Evolutionary conservation across 1,140 invertebrate species (phyloP), one percentile per base, ranked within the genome.

Genomic region (Trichoplusia ni): DNA sequence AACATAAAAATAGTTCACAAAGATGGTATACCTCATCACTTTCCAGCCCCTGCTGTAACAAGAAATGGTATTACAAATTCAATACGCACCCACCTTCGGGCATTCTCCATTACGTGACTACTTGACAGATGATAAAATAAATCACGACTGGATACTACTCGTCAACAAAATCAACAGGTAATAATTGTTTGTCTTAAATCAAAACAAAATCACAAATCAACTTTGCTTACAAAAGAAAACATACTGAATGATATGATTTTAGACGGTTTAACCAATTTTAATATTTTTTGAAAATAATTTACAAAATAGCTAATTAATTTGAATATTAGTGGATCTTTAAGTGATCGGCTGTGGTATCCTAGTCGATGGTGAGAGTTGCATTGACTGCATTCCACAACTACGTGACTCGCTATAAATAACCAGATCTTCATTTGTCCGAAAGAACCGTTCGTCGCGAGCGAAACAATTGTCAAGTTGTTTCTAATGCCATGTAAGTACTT

Each of bases 31-130:
- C 95, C 95, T 95, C 95, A 92, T 95, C 94, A 93, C 94, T 95
- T 93, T 95, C 94, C 94, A 95, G 94, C 94, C 94, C 94, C 94
- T 95, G 94, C 95, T 95, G 95, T 92, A 93, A 92, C 93, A 93
- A 91, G 91, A 92, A 91, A 91, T 86, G 85, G 77, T 83, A 90
- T 86, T 82, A 90, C 82, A 90, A 81, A 84, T 88, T 90, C 86
- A 89, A 83, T 90, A 90, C 77, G 84, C 86, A 89, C 87, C 87
- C 87, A 88, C 85, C 84, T 84, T 87, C 75, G 86, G 87, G 79
- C 74, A 47, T 53, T 82, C 72, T 79, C 69, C 70, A 78, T 71
- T 81, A 75, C 77, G 73, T 69, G 66, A 71, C 63, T 73, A 69
- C 67, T 42, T 67, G 59, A 66, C 16, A 71, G 79, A 71, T 70